Evolutionary conservation across 2,888 invertebrate species (phyloP).

Genomic region (Chymomyza amoena): DNA sequence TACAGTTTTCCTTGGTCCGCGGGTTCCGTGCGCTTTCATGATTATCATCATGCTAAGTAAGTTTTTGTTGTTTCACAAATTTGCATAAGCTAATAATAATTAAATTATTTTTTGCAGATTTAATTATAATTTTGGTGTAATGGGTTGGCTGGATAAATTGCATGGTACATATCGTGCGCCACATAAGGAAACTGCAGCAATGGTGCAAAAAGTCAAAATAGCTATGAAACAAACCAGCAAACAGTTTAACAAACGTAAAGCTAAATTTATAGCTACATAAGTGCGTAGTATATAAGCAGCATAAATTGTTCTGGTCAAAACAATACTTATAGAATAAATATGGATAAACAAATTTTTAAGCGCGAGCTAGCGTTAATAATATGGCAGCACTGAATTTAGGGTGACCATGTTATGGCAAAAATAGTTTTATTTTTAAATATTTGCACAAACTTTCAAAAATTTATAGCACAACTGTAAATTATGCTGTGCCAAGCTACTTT

Average conservation of each 20-base stretch:
- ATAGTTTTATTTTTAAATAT: too few species aligned
- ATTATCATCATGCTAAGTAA: slow-evolving; percentile 91
- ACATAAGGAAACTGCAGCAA: not conserved
- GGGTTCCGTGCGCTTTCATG: slow-evolving; percentile 90
- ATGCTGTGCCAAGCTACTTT: too few species aligned
- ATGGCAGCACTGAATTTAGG: too few species aligned
- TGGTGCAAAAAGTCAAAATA: not conserved
- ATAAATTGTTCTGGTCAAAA: too few species aligned
- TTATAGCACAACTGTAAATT: too few species aligned
- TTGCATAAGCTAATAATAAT: not conserved
- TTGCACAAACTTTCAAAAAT: too few species aligned
- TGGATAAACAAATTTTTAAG: too few species aligned
- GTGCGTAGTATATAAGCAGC: not conserved
- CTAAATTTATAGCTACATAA: slow-evolving; percentile 1
- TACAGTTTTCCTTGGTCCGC: slow-evolving; percentile 88
- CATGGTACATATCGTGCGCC: slow-evolving; percentile 88
- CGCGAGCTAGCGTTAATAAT: too few species aligned
- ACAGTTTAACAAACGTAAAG: slow-evolving; percentile 14
- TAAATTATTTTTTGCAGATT: slow-evolving; percentile 82
- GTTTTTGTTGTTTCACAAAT: slow-evolving; percentile 4
- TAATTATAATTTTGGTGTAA: slow-evolving; percentile 89
- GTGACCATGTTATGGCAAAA: too few species aligned
- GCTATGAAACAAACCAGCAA: not conserved
- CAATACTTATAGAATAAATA: too few species aligned
- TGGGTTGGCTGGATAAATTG: slow-evolving; percentile 88